A percentile compares a stretch with the other conserved stretches of the same genome.
phyloP scores from a whole-genome alignment of 2,888 invertebrate genomes.

The Sarcophaga variegata region DNA sequence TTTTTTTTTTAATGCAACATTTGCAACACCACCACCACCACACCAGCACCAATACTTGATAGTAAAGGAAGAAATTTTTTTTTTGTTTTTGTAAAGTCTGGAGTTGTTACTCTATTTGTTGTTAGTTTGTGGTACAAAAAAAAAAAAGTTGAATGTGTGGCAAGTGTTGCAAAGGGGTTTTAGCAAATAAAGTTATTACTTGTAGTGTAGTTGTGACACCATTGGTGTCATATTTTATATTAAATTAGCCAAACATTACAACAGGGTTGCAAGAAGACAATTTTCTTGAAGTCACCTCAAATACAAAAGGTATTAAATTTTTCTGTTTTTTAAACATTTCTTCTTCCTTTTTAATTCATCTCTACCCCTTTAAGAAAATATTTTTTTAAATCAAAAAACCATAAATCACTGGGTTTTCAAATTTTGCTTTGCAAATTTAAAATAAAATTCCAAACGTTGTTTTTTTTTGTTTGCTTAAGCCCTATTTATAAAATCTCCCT shows the following conservation, averaged over 20 bases:
- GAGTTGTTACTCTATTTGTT: background rate
- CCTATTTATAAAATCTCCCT: background rate
- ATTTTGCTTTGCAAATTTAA: constrained; percentile 34
- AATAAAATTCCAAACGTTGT: constrained; percentile 16
- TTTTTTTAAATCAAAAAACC: background rate
- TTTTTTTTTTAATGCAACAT: constrained; percentile 23
- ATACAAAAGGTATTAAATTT: too few species aligned
- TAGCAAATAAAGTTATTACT: constrained; percentile 47
- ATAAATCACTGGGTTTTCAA: constrained; percentile 36
- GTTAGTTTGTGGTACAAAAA: constrained; percentile 1
- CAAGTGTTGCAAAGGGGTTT: constrained; percentile 30
- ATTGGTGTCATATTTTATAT: constrained; percentile 48
- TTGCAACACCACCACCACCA: constrained; percentile 10
- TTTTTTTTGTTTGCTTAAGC: background rate
- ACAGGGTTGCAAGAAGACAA: too few species aligned
- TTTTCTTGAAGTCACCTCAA: too few species aligned
- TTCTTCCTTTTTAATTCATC: background rate
- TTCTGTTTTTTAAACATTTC: background rate
- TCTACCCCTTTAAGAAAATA: background rate
- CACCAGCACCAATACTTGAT: constrained; percentile 20
- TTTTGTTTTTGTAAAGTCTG: constrained; percentile 35
- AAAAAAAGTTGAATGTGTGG: constrained; percentile 13
- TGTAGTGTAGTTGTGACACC: constrained; percentile 30
- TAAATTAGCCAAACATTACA: constrained; percentile 28
- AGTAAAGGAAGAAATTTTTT: constrained; percentile 35